Conservation (phyloP, 2,888 invertebrate species). For the Sepiola atlantica region DNA sequence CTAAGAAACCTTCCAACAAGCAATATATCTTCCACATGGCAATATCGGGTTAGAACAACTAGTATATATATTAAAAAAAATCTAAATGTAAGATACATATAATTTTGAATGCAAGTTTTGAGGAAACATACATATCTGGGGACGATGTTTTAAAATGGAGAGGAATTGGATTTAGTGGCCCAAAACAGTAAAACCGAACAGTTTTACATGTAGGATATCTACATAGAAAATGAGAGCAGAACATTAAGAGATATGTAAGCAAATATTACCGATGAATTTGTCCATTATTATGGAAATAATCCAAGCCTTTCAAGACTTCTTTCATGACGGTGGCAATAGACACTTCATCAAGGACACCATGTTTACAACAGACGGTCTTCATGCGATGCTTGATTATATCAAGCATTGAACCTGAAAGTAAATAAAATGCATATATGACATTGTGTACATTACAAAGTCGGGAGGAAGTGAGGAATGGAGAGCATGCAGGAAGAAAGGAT, state of each 20-base stretch:
- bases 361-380: slow-evolving; percentile 90
- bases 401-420: slow-evolving; percentile 76
- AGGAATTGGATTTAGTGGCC: too few species aligned
- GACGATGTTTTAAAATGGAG: too few species aligned
- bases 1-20: too few species aligned
- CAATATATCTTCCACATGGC: too few species aligned
- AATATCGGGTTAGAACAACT: too few species aligned
- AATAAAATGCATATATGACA: not conserved
- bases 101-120: too few species aligned
- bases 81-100: too few species aligned
- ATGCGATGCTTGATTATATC: slow-evolving; percentile 93
- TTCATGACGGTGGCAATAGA: slow-evolving; percentile 97
- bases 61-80: too few species aligned
- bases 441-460: not conserved
- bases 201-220: not conserved
- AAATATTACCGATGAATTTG: slow-evolving; percentile 92
- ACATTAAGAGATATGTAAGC: not conserved
- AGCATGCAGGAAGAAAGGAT: too few species aligned
- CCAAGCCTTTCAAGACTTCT: slow-evolving; percentile 90
- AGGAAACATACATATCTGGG: too few species aligned
- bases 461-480: too few species aligned
- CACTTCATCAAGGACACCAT: slow-evolving; percentile 97
- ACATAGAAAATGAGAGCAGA: not conserved
- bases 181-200: too few species aligned
- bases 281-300: slow-evolving; percentile 98